A percentile compares a stretch with the other conserved stretches of the same genome.
These are phyloP conservation scores for Atlantisia rogersi DNA, from an alignment of 2,113 vertebrate genomes.

Conservation along the genomic window DNA sequence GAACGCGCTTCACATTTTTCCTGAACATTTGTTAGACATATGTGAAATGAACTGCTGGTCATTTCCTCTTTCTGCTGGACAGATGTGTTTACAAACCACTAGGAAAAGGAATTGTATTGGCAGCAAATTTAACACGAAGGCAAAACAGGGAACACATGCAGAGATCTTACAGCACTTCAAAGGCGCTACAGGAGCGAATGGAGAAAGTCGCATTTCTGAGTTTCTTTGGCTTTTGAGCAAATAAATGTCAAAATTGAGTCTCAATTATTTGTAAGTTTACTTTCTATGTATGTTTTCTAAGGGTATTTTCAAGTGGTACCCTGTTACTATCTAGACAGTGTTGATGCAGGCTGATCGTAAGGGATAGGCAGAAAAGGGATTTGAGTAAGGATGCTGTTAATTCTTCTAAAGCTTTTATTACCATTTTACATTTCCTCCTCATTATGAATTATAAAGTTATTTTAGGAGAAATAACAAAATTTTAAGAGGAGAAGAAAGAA, in stretches of 20 bases:
- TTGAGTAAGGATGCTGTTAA: neutral
- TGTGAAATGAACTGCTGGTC: neutral
- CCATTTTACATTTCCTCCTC: neutral
- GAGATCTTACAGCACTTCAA: neutral
- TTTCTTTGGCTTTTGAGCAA: neutral
- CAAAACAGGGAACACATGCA: fast-evolving
- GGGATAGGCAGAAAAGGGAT: neutral
- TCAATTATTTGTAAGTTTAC: neutral
- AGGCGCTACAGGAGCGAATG: neutral
- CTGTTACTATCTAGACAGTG: neutral
- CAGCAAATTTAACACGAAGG: neutral
- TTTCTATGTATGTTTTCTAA: neutral
- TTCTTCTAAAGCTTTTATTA: neutral
- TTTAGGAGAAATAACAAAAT: neutral
- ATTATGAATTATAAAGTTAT: neutral
- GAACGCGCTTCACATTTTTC: neutral
- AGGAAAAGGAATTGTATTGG: neutral
- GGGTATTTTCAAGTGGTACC: neutral
- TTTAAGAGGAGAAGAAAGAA: neutral
- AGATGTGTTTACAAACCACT: neutral
- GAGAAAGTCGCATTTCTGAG: neutral
- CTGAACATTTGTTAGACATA: neutral
- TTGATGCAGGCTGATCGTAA: neutral
- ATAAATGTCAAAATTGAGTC: neutral
- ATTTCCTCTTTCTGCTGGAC: neutral